Percentiles rank a stretch among this genome's conserved stretches.
Conservation (phyloP, 1,140 invertebrate genomes). For the Tigriopus japonicus region DNA sequence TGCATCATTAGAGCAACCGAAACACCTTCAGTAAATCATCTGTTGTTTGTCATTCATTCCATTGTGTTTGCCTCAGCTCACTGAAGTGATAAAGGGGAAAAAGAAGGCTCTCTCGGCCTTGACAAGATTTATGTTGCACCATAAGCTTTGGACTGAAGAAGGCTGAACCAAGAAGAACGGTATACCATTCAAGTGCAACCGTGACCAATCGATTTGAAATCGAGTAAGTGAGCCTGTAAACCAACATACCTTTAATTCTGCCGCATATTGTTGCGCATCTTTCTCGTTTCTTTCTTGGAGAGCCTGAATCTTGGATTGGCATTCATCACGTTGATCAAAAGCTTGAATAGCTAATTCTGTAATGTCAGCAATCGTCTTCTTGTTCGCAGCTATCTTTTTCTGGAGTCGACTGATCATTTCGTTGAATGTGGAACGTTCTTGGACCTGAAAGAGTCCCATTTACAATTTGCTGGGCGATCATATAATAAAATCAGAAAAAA, state of each 20-base stretch:
- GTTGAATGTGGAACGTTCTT: background rate
- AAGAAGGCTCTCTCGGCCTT: too few species aligned
- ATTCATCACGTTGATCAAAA: slow-evolving; percentile 13
- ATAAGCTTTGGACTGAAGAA: too few species aligned
- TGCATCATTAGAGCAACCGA: too few species aligned
- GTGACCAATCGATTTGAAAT: too few species aligned
- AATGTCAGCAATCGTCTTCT: slow-evolving; percentile 9
- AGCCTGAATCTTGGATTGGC: slow-evolving; percentile 11
- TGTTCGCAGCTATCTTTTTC: slow-evolving; percentile 10
- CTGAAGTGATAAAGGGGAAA: too few species aligned
- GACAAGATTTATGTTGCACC: too few species aligned
- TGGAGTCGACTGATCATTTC: slow-evolving; percentile 4
- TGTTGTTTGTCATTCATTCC: too few species aligned
- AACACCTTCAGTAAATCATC: too few species aligned
- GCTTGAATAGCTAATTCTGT: slow-evolving; percentile 13
- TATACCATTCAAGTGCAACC: too few species aligned
- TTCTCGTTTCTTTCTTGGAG: slow-evolving; percentile 18
- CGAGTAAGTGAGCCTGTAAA: too few species aligned
- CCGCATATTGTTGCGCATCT: slow-evolving; percentile 6
- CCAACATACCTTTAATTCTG: slow-evolving; percentile 3
- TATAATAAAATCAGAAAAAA: slow-evolving; percentile 5
- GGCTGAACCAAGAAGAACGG: too few species aligned
- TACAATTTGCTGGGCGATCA: background rate
- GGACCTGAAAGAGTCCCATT: background rate
- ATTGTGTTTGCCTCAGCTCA: too few species aligned